These are phyloP conservation scores for Parascotia fuliginaria DNA, from an alignment of 2,888 invertebrate species.

Conservation along the genomic window DNA sequence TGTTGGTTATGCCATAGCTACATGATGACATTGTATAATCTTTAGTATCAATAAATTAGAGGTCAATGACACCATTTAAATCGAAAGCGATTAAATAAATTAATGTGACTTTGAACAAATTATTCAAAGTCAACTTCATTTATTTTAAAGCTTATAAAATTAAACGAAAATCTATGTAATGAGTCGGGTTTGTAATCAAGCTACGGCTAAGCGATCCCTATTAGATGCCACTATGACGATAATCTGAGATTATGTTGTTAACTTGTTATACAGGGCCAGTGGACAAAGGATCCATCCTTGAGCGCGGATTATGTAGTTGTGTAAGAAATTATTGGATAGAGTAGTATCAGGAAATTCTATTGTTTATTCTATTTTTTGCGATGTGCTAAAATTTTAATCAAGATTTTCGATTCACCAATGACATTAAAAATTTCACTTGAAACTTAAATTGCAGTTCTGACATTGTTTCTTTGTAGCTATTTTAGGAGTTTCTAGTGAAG, in stretches of 20 bases:
- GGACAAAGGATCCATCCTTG: slow-evolving; percentile 35
- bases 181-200: slow-evolving; percentile 36
- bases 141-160: slow-evolving; percentile 20
- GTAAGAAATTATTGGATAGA: slow-evolving; percentile 5
- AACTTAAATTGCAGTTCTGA: no score
- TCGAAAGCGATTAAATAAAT: neutral
- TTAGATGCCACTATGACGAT: slow-evolving; percentile 39
- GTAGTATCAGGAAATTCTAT: neutral
- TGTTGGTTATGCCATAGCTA: no score
- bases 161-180: slow-evolving; percentile 37
- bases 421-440: no score
- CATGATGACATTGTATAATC: no score
- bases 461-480: no score
- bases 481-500: no score
- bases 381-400: no score
- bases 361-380: no score
- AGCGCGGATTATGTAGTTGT: slow-evolving; percentile 10
- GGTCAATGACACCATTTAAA: slow-evolving; percentile 1
- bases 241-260: slow-evolving; percentile 45
- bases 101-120: neutral
- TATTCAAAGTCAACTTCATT: neutral
- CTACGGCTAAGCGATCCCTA: slow-evolving; percentile 40
- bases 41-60: neutral
- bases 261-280: slow-evolving; percentile 39
- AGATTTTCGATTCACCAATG: no score